Evolutionary conservation across 2,797 vertebrate species (phyloP).

Genomic region (Fistularia tabacaria): DNA sequence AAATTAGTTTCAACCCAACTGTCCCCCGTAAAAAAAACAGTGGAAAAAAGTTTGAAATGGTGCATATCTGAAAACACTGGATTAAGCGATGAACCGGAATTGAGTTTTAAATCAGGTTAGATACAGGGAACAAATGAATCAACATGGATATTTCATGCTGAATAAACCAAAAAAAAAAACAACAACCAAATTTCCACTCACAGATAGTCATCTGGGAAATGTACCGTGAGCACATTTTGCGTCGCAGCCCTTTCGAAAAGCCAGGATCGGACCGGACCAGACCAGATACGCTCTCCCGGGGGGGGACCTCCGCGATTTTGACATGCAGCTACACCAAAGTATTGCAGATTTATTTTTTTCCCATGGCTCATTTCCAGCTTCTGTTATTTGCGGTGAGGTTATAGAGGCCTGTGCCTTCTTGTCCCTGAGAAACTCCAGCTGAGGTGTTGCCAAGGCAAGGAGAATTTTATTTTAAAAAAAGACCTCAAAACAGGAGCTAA

Average conservation of each 20-base stretch:
- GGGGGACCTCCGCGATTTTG: conserved; percentile 14
- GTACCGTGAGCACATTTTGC: background rate
- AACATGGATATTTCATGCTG: too few relatives aligned
- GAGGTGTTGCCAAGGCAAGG: conserved; percentile 47
- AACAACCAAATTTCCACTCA: background rate
- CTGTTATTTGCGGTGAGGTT: conserved; percentile 58
- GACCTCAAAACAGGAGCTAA: conserved; percentile 41
- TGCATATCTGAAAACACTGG: too few relatives aligned
- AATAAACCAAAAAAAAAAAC: too few relatives aligned
- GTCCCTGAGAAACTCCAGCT: conserved; percentile 56
- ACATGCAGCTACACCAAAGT: conserved; percentile 30
- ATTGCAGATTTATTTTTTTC: conserved; percentile 69
- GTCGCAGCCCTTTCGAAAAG: background rate
- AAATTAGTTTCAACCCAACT: too few relatives aligned
- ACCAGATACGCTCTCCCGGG: conserved; percentile 31
- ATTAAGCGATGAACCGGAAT: too few relatives aligned
- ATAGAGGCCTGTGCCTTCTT: conserved; percentile 50
- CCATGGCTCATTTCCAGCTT: conserved; percentile 62
- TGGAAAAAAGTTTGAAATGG: too few relatives aligned
- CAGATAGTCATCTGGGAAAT: background rate
- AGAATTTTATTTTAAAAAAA: background rate
- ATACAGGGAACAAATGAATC: too few relatives aligned
- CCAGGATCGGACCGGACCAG: conserved; percentile 17
- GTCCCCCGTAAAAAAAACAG: too few relatives aligned
- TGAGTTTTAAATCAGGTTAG: too few relatives aligned